These are phyloP conservation scores for Hyperoplus immaculatus DNA, from an alignment of 2,797 vertebrate species.

Conservation along the genomic window DNA sequence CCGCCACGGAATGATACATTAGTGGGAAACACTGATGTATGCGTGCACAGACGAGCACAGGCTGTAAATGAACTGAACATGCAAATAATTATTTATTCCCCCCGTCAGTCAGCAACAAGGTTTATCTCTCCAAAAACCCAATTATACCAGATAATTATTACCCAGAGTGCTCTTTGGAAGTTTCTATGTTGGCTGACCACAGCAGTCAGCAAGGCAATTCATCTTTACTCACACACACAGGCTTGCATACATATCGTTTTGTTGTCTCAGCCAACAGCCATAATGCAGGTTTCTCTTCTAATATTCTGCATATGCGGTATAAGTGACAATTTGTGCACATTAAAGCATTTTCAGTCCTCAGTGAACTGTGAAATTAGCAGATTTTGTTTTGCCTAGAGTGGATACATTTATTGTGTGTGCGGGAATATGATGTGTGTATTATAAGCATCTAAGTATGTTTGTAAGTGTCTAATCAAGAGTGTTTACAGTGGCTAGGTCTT, in stretches of 20 bases:
- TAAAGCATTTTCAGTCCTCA: constrained; percentile 80
- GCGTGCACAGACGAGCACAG: constrained; percentile 36
- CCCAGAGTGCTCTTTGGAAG: constrained; percentile 58
- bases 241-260: constrained; percentile 22
- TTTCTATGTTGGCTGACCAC: constrained; percentile 61
- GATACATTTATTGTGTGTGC: constrained; percentile 33
- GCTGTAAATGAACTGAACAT: constrained; percentile 60
- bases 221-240: constrained; percentile 30
- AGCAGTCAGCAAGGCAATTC: constrained; percentile 39
- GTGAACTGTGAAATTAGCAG: constrained; percentile 78
- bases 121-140: constrained; percentile 69
- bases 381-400: constrained; percentile 65
- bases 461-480: constrained; percentile 12
- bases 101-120: constrained; percentile 68
- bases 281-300: constrained; percentile 49
- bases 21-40: too few species aligned
- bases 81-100: constrained; percentile 60
- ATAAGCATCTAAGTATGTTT: background rate
- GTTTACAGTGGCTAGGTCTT: constrained; percentile 20
- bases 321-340: constrained; percentile 77
- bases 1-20: too few species aligned
- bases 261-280: constrained; percentile 39
- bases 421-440: constrained; percentile 18
- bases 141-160: constrained; percentile 66
- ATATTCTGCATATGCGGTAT: constrained; percentile 57